Evolutionary conservation across 2,113 vertebrate genomes (phyloP).

Genomic region (Pteropus alecto): DNA sequence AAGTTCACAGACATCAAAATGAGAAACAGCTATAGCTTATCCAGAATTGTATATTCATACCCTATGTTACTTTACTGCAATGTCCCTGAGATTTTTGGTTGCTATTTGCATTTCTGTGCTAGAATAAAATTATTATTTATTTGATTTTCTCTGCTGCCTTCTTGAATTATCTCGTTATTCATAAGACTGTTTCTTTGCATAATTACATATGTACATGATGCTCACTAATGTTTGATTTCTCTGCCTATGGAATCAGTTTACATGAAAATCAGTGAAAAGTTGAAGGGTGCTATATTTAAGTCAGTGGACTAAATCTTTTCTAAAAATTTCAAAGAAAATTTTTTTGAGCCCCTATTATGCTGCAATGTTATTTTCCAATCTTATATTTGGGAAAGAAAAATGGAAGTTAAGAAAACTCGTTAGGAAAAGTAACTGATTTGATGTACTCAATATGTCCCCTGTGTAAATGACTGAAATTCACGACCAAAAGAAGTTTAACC

Average conservation of each 20-base stretch:
- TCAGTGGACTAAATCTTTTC: conserved; percentile 22
- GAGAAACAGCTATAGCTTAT: conserved; percentile 4
- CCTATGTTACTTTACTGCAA: not conserved
- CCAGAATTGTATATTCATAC: not conserved
- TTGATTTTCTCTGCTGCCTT: conserved; percentile 39
- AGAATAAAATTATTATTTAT: conserved; percentile 41
- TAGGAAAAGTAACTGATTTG: not conserved
- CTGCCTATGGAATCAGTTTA: not conserved
- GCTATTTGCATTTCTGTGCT: not conserved
- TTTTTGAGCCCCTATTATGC: not conserved
- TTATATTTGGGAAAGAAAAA: not conserved
- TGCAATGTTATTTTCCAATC: not conserved
- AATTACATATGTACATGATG: not conserved
- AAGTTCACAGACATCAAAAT: conserved; percentile 35
- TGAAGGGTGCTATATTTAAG: conserved; percentile 9
- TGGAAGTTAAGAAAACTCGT: conserved; percentile 12
- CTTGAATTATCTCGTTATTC: conserved; percentile 40
- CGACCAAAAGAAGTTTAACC: not conserved
- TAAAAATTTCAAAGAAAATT: conserved; percentile 23
- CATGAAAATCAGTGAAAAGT: conserved; percentile 33
- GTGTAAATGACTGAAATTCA: not conserved
- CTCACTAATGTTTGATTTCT: not conserved
- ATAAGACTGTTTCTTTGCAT: not conserved
- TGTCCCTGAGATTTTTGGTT: not conserved
- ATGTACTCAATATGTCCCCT: not conserved